Base-by-base conservation (phyloP, 2,888 invertebrate species). In the Adelognathus sp. region DNA sequence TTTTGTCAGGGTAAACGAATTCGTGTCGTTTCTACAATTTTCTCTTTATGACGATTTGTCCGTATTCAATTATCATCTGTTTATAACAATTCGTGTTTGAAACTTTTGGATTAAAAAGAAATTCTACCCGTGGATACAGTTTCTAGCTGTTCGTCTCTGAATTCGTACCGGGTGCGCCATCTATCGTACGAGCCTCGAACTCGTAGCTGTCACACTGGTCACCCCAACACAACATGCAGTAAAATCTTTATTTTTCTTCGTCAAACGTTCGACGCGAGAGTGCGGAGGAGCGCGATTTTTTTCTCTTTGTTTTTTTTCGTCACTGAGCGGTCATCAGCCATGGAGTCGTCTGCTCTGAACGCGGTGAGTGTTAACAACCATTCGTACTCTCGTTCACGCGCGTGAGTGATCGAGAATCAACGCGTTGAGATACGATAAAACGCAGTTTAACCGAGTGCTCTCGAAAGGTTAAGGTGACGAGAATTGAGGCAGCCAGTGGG, bases 271-370 rank as follows among this genome's bases (percentile, higher is more conserved):
- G 31, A 77, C 50, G 69, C 36, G 36, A 58, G 61, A 64, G 7
- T 56, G 69, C 36, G 36, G 52, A 56, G 58, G 7, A 64, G 24
- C 11, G 50, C 58, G 58, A 52, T 27, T 24, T 21, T 5, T 31
- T 7, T 3, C 11, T 39, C 60, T 36, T 80, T 70, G 72, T 74
- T 76, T 80, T 66, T 81, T 80, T 81, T 77, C 76, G 39, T 76
- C 81, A 73, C 81, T n/a, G n/a, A n/a, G n/a, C 82, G 80, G 81
- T 82, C 80, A 83, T 79, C 83, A 83, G 79, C 82, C 58, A 89
- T 89, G 89, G 89, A 89, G 82, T 86, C 82, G 81, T 88, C 88
- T 80, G 81, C 86, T 81, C 83, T 89, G 82, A 89, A 89, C 76
- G 69, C 84, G 79, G 89, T 88, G 79, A 88, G 85, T 80, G 60